A percentile compares a stretch with the other conserved stretches of the same genome.
phyloP scores from a whole-genome alignment of 2,888 invertebrate species.

The Andrena bucephala region DNA sequence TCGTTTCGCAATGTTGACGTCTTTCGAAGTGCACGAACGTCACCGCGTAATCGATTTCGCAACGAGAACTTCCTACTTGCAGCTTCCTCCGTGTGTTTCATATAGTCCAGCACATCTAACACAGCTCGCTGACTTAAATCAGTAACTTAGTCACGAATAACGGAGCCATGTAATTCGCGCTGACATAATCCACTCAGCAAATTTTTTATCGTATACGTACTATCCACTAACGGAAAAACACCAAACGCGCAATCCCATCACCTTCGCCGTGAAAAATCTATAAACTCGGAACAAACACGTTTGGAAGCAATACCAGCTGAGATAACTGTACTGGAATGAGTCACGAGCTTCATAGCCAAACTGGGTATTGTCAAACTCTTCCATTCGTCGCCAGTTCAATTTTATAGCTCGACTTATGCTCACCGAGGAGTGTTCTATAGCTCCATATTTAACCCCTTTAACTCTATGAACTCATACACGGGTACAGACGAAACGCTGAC shows the following conservation, averaged over 20 bases:
- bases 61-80: constrained; percentile 14
- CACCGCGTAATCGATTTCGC: constrained; percentile 32
- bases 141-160: no score
- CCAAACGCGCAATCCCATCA: not conserved
- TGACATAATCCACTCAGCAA: no score
- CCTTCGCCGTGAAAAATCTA: constrained; percentile 2
- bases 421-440: no score
- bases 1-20: constrained; percentile 30
- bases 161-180: no score
- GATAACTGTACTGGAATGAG: constrained; percentile 24
- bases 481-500: no score
- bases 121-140: no score
- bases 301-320: constrained; percentile 1
- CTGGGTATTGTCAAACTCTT: constrained; percentile 21
- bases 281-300: constrained; percentile 6
- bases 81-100: not conserved
- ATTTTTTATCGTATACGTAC: constrained; percentile 3
- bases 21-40: constrained; percentile 10
- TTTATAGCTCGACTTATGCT: no score
- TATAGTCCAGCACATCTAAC: not conserved
- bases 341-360: constrained; percentile 25
- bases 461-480: no score
- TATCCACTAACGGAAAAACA: not conserved
- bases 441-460: no score
- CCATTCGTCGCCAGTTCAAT: not conserved